phyloP scores from a whole-genome alignment of 2,113 vertebrate species.

The Piprites chloris region DNA sequence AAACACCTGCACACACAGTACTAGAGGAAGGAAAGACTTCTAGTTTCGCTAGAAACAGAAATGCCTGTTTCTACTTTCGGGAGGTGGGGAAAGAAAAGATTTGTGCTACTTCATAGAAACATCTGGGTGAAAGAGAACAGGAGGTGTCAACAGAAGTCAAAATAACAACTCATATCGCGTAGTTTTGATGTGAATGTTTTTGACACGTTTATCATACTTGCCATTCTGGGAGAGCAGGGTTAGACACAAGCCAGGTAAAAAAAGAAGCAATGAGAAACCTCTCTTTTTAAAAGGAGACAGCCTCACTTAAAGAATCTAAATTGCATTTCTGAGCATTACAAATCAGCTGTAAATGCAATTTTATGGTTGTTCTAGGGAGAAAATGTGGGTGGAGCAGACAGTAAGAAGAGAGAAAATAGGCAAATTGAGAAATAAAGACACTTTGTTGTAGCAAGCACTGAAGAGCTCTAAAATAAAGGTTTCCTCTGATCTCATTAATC shows the following conservation, averaged over 20 bases:
- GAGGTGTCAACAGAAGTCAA: constrained; percentile 15
- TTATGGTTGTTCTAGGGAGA: constrained; percentile 20
- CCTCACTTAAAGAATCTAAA: neutral
- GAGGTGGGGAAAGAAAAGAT: neutral
- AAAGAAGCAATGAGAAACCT: neutral
- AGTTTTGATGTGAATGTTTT: neutral
- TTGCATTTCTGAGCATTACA: constrained; percentile 9
- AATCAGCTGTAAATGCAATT: constrained; percentile 43
- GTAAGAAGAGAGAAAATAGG: constrained; percentile 9
- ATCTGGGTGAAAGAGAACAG: constrained; percentile 2
- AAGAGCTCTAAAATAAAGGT: neutral
- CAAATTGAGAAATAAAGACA: constrained; percentile 30
- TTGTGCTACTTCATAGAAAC: constrained; percentile 5
- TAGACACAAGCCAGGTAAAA: neutral
- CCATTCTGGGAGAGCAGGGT: neutral
- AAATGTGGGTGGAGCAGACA: constrained; percentile 22
- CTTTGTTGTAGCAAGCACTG: neutral
- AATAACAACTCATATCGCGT: neutral
- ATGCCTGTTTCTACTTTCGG: neutral
- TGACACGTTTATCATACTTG: constrained; percentile 18
- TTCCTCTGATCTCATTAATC: neutral
- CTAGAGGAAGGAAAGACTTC: neutral
- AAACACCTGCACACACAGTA: neutral
- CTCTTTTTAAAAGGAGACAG: neutral
- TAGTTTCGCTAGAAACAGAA: neutral